Base-by-base conservation (phyloP, 1,140 invertebrate genomes). In the Halotydeus destructor region DNA sequence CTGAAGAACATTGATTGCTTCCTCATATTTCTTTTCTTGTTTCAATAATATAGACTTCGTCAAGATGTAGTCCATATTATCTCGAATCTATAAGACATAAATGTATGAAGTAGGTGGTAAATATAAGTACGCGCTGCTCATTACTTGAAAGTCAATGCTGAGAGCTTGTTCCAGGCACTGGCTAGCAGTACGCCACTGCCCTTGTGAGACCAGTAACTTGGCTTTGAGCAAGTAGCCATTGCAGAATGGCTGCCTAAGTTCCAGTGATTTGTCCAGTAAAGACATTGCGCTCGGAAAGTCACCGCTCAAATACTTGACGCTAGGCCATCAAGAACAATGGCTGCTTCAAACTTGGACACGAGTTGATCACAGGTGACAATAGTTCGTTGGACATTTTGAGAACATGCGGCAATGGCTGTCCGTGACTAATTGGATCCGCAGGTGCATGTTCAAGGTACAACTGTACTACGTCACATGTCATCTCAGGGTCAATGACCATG, bases 51-150 rank as follows among this genome's bases (percentile, higher is more conserved):
- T 63, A 1, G 83, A 84, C 50, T 72, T 71, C 0, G 89, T 71
- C 32, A 89, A 67, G 62, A 93, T 79, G 57, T 84, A 97, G 51
- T 86, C 63, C 0, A 85, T 80, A 58, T 80, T 76, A 43, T 94
- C 83, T 50, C 84, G 61, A 0, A 91, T 63, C 64, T 69, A 42
- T 6, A 46, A 49, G 44, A 26, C 16, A 24, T 26, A 41, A 32
- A 44, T 6, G n/a, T 22, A 22, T 21, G 11, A 19, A 16, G 8
- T 23, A 16, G 18, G 41, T 43, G 1, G 38, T 38, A 1, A 12
- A 43, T 14, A 21, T 4, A 8, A 18, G n/a, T 16, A 40, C 27
- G 11, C 26, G n/a, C n/a, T 18, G 12, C 26, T 30, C n/a, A 6
- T 48, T 46, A 71, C 74, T 61, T 82, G 74, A 55, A 96, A 91